Percentiles rank a stretch among this genome's conserved stretches.
Evolutionary conservation across 2,888 invertebrate species (phyloP).

Genomic region (Falcaria lacertinaria): DNA sequence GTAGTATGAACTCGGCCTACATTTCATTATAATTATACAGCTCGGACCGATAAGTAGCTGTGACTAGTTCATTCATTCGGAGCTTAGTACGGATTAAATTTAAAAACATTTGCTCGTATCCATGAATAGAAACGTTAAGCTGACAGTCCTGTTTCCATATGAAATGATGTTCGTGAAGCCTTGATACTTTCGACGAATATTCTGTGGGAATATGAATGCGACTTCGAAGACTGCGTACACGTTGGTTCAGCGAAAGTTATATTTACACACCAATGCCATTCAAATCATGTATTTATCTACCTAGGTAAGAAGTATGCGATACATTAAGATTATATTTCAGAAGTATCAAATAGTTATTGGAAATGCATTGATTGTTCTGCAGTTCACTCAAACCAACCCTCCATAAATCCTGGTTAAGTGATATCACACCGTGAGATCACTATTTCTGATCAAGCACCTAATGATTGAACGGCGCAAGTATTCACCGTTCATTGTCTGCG

Average conservation of each 20-base stretch:
- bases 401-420: neutral
- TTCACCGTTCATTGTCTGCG: slow-evolving; percentile 55
- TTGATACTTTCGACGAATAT: neutral
- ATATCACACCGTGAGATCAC: slow-evolving; percentile 23
- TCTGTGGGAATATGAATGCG: neutral
- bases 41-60: neutral
- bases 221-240: no score
- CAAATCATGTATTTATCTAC: no score
- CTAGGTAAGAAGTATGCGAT: no score
- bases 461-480: slow-evolving; percentile 50
- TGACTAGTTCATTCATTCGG: neutral
- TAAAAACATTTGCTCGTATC: neutral
- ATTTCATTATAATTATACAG: neutral
- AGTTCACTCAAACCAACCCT: neutral
- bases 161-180: neutral
- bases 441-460: slow-evolving; percentile 42
- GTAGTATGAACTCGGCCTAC: neutral
- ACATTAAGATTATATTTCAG: no score
- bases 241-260: no score
- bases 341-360: no score
- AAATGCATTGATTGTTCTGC: neutral
- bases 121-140: neutral
- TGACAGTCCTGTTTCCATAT: neutral
- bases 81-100: slow-evolving; percentile 3
- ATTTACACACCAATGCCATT: no score